Conservation (phyloP, 2,113 vertebrate genomes). For the Cyphomyrus discorhynchus region DNA sequence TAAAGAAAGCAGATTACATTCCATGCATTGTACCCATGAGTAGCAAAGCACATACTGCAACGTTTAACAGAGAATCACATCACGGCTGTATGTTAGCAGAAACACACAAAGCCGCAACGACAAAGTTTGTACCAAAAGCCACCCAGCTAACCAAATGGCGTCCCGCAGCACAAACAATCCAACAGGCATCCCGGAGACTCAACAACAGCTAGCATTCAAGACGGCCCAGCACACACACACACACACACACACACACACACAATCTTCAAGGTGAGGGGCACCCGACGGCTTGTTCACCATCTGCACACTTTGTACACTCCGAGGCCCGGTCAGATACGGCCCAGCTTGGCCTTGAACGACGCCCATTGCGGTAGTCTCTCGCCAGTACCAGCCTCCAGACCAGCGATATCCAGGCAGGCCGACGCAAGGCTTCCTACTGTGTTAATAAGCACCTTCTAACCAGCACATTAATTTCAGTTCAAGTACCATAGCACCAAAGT, state of each 20-base stretch:
- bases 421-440: not conserved
- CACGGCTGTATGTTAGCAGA: not conserved
- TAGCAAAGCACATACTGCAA: not conserved
- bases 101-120: slow-evolving; percentile 26
- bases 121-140: not conserved
- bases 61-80: not conserved
- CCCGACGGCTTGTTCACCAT: not conserved
- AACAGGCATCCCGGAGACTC: not conserved
- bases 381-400: not conserved
- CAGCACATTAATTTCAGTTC: not conserved
- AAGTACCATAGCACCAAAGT: not conserved
- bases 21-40: not conserved
- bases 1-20: slow-evolving; percentile 17
- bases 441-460: not conserved
- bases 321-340: not conserved
- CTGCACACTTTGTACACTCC: not conserved
- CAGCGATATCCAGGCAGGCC: not conserved
- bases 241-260: too few species aligned
- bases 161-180: not conserved
- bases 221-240: not conserved
- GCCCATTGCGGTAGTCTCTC: not conserved
- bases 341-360: not conserved
- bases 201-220: not conserved
- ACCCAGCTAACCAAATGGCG: not conserved
- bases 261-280: not conserved